Evolutionary conservation across 2,888 invertebrate genomes (phyloP).

Genomic region (Chouioia cunea): DNA sequence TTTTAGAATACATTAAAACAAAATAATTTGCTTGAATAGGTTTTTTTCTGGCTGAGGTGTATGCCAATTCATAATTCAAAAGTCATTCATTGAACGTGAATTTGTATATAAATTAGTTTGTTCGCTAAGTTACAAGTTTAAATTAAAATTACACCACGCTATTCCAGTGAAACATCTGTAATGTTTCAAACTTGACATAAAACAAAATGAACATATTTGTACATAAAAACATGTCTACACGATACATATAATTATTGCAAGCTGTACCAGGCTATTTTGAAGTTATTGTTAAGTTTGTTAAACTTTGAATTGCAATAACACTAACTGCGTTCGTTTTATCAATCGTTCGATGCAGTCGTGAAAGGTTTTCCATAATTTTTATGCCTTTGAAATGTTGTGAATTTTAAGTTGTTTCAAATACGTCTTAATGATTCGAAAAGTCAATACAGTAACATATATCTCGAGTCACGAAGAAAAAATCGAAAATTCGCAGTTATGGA

Average conservation of each 20-base stretch:
- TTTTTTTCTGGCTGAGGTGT: too few relatives aligned
- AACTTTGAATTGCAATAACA: slow-evolving; percentile 36
- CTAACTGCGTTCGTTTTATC: slow-evolving; percentile 17
- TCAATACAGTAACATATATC: too few relatives aligned
- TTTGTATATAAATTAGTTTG: slow-evolving; percentile 40
- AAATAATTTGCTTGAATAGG: too few relatives aligned
- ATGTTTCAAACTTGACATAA: slow-evolving; percentile 27
- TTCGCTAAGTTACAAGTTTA: slow-evolving; percentile 11
- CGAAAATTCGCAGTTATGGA: neutral
- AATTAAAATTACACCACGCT: slow-evolving; percentile 25
- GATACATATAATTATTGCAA: slow-evolving; percentile 11
- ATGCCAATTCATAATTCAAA: too few relatives aligned
- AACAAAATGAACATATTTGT: slow-evolving; percentile 36
- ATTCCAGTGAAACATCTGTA: slow-evolving; percentile 2
- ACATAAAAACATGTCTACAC: slow-evolving; percentile 23
- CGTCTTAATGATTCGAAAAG: too few relatives aligned
- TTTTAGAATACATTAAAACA: too few relatives aligned
- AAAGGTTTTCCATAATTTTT: slow-evolving; percentile 18
- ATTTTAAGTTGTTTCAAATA: too few relatives aligned
- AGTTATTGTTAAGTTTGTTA: slow-evolving; percentile 42
- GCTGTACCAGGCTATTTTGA: slow-evolving; percentile 21
- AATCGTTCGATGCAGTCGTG: slow-evolving; percentile 7
- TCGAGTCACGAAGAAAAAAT: too few relatives aligned
- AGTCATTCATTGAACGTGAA: slow-evolving; percentile 33
- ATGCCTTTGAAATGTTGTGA: neutral